A percentile compares a stretch with the other conserved stretches of the same genome.
Evolutionary conservation across 2,113 vertebrate species (phyloP).

Genomic region (Mormyrus lacerda): DNA sequence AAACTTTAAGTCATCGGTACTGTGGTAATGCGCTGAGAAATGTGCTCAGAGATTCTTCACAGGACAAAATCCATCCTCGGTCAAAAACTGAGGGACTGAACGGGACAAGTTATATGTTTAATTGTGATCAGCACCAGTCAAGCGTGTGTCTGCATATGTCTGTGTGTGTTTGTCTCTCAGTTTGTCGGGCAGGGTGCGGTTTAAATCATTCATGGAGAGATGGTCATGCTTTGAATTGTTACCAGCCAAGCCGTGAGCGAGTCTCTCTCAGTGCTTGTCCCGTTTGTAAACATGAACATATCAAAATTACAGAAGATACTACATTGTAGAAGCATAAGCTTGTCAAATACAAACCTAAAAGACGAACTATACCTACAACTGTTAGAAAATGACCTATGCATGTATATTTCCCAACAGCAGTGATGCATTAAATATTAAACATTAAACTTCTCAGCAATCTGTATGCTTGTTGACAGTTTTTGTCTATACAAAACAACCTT

Average conservation of each 20-base stretch:
- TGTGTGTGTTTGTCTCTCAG: not conserved
- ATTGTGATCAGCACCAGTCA: not conserved
- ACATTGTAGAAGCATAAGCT: not conserved
- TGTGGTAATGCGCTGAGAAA: not conserved
- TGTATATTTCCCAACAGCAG: not conserved
- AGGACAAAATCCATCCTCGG: not conserved
- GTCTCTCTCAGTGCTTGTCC: not conserved
- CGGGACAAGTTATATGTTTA: not conserved
- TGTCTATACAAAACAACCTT: not conserved
- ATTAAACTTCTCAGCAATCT: not conserved
- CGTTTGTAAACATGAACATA: not conserved
- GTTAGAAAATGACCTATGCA: not conserved
- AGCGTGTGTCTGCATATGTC: not conserved
- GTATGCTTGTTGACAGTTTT: not conserved
- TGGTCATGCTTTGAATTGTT: not conserved
- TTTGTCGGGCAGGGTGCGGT: not conserved
- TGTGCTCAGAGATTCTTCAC: not conserved
- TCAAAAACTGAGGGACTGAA: not conserved
- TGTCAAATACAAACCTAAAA: not conserved
- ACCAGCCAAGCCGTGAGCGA: not conserved
- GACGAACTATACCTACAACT: not conserved
- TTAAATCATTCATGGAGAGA: not conserved
- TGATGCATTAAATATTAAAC: no score
- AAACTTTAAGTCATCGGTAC: not conserved
- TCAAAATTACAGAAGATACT: not conserved